Evolutionary conservation across 2,797 vertebrate species (phyloP).

Genomic region (Fratercula arctica): DNA sequence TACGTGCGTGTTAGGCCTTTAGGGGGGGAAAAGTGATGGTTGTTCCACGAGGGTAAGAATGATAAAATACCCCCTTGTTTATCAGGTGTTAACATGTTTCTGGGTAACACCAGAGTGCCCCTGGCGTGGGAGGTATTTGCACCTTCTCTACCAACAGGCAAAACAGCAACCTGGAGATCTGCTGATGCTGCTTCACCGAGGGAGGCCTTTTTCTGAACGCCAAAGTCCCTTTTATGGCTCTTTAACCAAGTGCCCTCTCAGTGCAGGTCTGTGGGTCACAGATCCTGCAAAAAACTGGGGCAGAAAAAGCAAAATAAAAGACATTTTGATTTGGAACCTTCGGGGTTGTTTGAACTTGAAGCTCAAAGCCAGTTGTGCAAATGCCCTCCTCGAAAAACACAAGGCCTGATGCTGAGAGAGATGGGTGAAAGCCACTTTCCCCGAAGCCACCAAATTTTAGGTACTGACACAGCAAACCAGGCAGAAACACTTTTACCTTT

Average conservation of each 20-base stretch:
- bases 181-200: not conserved
- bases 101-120: not conserved
- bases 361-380: not conserved
- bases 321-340: not conserved
- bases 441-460: not conserved
- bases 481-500: not conserved
- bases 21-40: not conserved
- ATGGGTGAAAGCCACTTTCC: not conserved
- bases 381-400: not conserved
- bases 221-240: not conserved
- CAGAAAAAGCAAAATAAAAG: not conserved
- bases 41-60: not conserved
- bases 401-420: not conserved
- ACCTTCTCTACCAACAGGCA: not conserved
- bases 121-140: not conserved
- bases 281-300: not conserved
- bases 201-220: not conserved
- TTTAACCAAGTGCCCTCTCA: not conserved
- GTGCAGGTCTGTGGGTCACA: not conserved
- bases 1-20: not conserved
- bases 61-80: not conserved
- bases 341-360: not conserved
- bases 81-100: not conserved
- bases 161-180: not conserved
- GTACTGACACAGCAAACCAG: not conserved